These are phyloP conservation scores for Drosophila seguyi DNA, from an alignment of 1,140 invertebrate species.

Conservation along the genomic window DNA sequence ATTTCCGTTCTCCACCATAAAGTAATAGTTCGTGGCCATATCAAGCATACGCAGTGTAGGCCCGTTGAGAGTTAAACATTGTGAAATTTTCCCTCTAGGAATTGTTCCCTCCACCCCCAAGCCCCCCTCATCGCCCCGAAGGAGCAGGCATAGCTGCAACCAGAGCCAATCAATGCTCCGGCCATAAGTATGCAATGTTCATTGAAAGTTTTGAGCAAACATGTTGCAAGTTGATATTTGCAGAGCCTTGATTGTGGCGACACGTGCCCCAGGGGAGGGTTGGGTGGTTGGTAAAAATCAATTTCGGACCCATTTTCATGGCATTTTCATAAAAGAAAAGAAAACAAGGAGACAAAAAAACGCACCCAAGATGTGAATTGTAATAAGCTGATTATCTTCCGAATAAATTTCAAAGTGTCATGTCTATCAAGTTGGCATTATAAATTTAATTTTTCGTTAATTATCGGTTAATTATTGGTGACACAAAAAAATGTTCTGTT, in stretches of 20 bases:
- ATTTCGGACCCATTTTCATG: slow-evolving; percentile 55
- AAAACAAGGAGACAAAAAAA: background rate
- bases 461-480: too few relatives aligned
- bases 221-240: slow-evolving; percentile 71
- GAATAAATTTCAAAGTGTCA: slow-evolving; percentile 31
- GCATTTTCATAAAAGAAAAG: background rate
- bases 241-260: slow-evolving; percentile 60
- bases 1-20: background rate
- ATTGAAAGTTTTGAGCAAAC: slow-evolving; percentile 69
- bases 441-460: too few relatives aligned
- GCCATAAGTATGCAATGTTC: slow-evolving; percentile 55
- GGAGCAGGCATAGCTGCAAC: slow-evolving; percentile 7
- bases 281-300: slow-evolving; percentile 36
- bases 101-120: slow-evolving; percentile 8
- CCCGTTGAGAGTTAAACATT: slow-evolving; percentile 35
- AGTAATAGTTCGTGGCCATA: slow-evolving; percentile 14
- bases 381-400: slow-evolving; percentile 49
- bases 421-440: too few relatives aligned
- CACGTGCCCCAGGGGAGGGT: slow-evolving; percentile 12
- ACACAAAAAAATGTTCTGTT: too few relatives aligned
- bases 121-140: background rate
- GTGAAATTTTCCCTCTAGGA: slow-evolving; percentile 33
- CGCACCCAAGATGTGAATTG: slow-evolving; percentile 18
- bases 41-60: slow-evolving; percentile 45
- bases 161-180: slow-evolving; percentile 51